Percentiles rank a stretch among this genome's conserved stretches.
These are phyloP conservation scores for Mungos mungo DNA, from an alignment of 2,113 vertebrate species.

Conservation along the genomic window DNA sequence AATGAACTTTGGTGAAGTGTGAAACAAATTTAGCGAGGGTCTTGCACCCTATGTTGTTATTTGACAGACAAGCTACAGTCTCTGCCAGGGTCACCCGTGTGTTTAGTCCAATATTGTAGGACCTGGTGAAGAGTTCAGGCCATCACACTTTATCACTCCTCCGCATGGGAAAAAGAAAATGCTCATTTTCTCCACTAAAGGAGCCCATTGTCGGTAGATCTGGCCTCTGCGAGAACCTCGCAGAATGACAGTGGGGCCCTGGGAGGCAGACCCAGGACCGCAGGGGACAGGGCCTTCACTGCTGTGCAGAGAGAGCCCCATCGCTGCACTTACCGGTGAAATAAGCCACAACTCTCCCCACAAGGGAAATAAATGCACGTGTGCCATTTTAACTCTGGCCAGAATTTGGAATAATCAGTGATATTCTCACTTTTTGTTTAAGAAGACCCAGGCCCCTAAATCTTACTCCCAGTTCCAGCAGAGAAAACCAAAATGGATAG, in stretches of 20 bases:
- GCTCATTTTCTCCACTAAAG: neutral
- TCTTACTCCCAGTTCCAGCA: neutral
- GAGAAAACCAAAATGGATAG: neutral
- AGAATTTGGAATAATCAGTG: neutral
- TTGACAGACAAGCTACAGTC: accelerated
- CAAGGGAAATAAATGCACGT: accelerated
- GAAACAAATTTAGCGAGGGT: neutral
- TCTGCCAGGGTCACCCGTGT: accelerated
- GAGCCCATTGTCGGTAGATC: neutral
- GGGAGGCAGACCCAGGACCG: accelerated
- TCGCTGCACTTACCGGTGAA: accelerated
- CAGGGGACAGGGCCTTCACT: accelerated
- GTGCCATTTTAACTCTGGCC: neutral
- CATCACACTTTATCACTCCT: neutral
- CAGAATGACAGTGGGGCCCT: no score
- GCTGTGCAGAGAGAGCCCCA: accelerated
- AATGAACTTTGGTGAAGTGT: no score
- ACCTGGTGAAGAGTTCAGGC: neutral
- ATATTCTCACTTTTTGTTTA: neutral
- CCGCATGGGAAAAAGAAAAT: neutral
- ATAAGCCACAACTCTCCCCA: accelerated
- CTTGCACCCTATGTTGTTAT: accelerated
- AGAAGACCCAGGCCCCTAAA: neutral
- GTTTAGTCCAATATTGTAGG: accelerated
- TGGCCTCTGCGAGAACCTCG: accelerated